phyloP scores from a whole-genome alignment of 2,888 invertebrate species.

The Timema podura region DNA sequence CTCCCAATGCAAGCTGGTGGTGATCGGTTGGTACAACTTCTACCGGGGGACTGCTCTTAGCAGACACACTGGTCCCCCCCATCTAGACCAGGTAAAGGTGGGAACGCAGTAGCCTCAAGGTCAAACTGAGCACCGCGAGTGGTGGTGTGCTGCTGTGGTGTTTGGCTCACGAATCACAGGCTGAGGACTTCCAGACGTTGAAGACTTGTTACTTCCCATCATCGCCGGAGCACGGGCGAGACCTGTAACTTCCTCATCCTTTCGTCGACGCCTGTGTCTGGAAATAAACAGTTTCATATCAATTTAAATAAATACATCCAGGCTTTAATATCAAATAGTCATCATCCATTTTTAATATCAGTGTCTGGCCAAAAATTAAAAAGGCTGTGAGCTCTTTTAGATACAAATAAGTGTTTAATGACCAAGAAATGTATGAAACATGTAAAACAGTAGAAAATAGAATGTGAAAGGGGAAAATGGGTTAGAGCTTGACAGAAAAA shows the following conservation, averaged over 20 bases:
- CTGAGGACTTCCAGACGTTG: slow-evolving; percentile 25
- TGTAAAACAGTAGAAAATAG: too few species aligned
- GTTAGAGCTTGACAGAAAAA: background rate
- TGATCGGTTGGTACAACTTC: slow-evolving; percentile 32
- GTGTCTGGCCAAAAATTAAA: too few species aligned
- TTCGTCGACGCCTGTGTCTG: slow-evolving; percentile 45
- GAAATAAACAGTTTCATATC: slow-evolving; percentile 6
- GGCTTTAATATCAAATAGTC: too few species aligned
- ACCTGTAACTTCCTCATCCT: slow-evolving; percentile 43
- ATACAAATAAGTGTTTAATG: too few species aligned
- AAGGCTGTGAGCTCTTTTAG: too few species aligned
- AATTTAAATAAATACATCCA: too few species aligned
- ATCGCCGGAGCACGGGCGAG: slow-evolving; percentile 23
- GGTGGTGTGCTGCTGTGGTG: slow-evolving; percentile 39
- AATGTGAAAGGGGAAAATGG: background rate
- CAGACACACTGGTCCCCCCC: slow-evolving; percentile 37
- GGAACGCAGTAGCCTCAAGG: slow-evolving; percentile 73
- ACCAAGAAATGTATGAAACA: too few species aligned
- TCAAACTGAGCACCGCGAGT: slow-evolving; percentile 64
- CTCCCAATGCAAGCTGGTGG: slow-evolving; percentile 26
- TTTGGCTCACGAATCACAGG: slow-evolving; percentile 13
- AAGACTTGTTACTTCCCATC: slow-evolving; percentile 18
- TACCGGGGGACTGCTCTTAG: slow-evolving; percentile 27
- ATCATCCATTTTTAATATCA: too few species aligned
- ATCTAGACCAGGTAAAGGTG: slow-evolving; percentile 68